phyloP scores from a whole-genome alignment of 2,113 vertebrate species.

The Thamnophis sirtalis region DNA sequence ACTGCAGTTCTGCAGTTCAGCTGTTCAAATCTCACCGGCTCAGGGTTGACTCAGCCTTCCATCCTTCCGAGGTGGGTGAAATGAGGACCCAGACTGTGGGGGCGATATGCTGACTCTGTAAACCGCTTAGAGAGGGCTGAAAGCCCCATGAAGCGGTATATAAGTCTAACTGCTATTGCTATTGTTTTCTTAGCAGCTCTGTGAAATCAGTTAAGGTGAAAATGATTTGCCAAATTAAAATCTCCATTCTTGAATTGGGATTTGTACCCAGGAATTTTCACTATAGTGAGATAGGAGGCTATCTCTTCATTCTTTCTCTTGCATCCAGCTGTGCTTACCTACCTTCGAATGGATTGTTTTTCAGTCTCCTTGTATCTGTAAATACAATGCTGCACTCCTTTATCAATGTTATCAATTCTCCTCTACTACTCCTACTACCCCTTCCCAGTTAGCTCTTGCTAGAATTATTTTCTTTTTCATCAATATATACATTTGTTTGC shows the following conservation, averaged over 20 bases:
- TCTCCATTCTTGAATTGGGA: not conserved
- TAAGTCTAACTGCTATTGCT: too few species aligned
- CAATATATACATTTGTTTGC: slow-evolving; percentile 3
- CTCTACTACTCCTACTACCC: not conserved
- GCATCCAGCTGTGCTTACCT: not conserved
- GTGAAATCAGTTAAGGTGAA: not conserved
- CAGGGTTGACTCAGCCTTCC: too few species aligned
- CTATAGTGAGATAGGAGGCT: not conserved
- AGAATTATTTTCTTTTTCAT: not conserved
- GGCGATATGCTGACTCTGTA: too few species aligned
- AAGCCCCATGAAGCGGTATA: too few species aligned
- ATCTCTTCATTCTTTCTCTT: not conserved
- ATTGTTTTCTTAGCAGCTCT: not conserved
- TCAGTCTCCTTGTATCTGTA: not conserved
- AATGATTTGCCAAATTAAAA: not conserved
- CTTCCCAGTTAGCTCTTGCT: not conserved
- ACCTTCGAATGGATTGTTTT: not conserved
- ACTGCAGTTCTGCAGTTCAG: too few species aligned
- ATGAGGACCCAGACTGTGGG: too few species aligned
- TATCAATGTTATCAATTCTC: not conserved
- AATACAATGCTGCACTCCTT: not conserved
- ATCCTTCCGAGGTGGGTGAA: too few species aligned
- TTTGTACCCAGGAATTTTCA: not conserved
- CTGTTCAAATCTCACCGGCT: too few species aligned
- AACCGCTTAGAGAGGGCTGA: too few species aligned